These are phyloP conservation scores for Xestobium rufovillosum DNA, from an alignment of 2,888 invertebrate genomes.

Conservation along the genomic window DNA sequence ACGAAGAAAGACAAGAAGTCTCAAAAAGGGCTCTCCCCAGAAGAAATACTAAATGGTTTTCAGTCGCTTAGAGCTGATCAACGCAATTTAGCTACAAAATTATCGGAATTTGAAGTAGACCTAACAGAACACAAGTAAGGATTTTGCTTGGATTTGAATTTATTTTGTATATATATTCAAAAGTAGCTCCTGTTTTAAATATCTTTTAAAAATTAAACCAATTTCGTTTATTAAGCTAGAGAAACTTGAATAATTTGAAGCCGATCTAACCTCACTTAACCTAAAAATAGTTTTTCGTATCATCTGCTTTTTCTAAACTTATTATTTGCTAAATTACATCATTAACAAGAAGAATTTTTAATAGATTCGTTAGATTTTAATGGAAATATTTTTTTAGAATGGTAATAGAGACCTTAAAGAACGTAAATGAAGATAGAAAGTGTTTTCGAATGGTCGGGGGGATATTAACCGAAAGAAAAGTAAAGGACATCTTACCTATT, in stretches of 20 bases:
- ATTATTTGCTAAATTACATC: constrained; percentile 11
- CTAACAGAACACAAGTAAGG: constrained; percentile 92
- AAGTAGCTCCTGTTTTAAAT: too few relatives aligned
- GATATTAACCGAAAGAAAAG: constrained; percentile 85
- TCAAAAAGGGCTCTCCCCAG: constrained; percentile 51
- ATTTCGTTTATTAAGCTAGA: too few relatives aligned
- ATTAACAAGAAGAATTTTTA: constrained; percentile 7
- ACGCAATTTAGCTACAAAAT: constrained; percentile 74
- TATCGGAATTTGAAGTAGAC: constrained; percentile 90
- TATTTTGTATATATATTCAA: not conserved
- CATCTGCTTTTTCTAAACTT: constrained; percentile 4
- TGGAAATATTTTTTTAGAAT: constrained; percentile 54
- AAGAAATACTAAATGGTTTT: constrained; percentile 82
- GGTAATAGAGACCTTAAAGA: constrained; percentile 87
- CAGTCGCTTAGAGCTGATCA: constrained; percentile 84
- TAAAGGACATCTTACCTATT: constrained; percentile 83
- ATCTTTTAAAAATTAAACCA: too few relatives aligned
- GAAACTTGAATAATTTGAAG: not conserved
- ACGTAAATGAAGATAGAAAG: constrained; percentile 74
- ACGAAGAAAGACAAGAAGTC: constrained; percentile 41
- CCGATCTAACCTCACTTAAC: constrained; percentile 10
- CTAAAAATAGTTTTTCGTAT: not conserved
- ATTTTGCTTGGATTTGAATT: constrained; percentile 7
- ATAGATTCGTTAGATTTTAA: not conserved
- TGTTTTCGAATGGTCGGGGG: constrained; percentile 94